Base-by-base conservation (phyloP, 2,888 invertebrate genomes). In the Sinodicranocentrus sp. region DNA sequence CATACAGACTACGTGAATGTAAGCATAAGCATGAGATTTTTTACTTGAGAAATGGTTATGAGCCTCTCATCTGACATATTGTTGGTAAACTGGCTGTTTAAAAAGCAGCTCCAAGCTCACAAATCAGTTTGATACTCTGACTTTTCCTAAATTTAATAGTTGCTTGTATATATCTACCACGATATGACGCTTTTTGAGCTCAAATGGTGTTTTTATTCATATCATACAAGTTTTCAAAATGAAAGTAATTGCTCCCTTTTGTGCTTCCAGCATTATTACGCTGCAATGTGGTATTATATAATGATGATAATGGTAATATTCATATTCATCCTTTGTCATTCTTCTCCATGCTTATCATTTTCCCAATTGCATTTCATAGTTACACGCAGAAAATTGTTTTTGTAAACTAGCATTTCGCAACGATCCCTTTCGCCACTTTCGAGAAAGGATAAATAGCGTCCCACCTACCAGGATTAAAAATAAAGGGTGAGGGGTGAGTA, bases 1-100 rank as follows among this genome's bases (percentile, higher is more conserved):
- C 33, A 33, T 33, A 10, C 33, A 33, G 33, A 3, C 33, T 33
- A 3, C 33, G 5, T 10, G 33, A 33, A 33, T 33, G 33, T 10
- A 25, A 17, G 63, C 33, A 63, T 57, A 63, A 28, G 63, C 63
- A 23, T 65, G 48, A 63, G 28, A 52, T 52, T 75, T 68, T 59
- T 28, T 44, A 33, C 73, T 73, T 82, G 80, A 82, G 57, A 82
- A 82, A 82, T 82, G 72, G 73, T 82, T 82, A 82, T 82, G 80
- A 82, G 65, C 80, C 80, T 73, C 65, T 73, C 80, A 59, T 73
- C 57, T 82, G 72, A 82, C 80, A 82, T 73, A 73, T 82, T 82
- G 72, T 82, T 67, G 80, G 80, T 80, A 80, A 80, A 72, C 80
- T 80, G 72, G 72, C 65, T 72, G 72, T 63, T 76, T 80, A 72